Evolutionary conservation across 2,113 vertebrate genomes (phyloP), one percentile per base, ranked within the genome.

Genomic region (Hepsetus odoe): DNA sequence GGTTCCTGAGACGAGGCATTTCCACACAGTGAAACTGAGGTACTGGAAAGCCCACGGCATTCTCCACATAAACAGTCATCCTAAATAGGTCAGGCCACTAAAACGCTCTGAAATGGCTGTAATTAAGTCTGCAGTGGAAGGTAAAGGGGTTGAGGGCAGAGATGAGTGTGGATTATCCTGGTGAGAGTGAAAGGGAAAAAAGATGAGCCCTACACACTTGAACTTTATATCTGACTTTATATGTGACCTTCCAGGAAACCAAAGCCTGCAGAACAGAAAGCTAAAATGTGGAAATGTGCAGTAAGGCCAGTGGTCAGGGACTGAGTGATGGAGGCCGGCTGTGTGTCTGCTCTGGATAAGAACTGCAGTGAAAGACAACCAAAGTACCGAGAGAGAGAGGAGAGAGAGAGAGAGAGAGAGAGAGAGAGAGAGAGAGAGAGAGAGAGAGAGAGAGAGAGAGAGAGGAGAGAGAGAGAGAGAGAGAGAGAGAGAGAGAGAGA

Each of bases 391-490:
- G 42, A 44, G 13, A 44, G 42, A 44, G 42, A 44, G 13, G 42
- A 14, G 13, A 14, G 42, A 16, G 7, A 42, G 6, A 42, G 4
- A 42, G 12, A 11, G 12, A 14, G 12, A 44, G 8, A 44, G 2
- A 10, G 40, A 38, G 9, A 42, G 6, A 42, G 9, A 6, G 40
- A 42, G 6, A 42, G 8, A 4, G 9, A 1, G 40, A 6, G 42
- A 44, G 7, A 44, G 42, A 44, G 1, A 16, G 12, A 86, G 88
- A 85, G 90, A 90, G 87, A 89, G 85, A 69, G 81, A 77, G 80
- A 65, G 77, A 30, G 16, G 28, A 24, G n/a, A 16, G 61, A 8
- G 22, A 33, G 44, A 35, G 6, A 13, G 22, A 66, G 42, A 32
- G 51, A 26, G 1, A 10, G 13, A 71, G 18, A 32, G 24, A 16